Evolutionary conservation across 2,888 invertebrate genomes (phyloP).

Genomic region (Dasypogon diadema): DNA sequence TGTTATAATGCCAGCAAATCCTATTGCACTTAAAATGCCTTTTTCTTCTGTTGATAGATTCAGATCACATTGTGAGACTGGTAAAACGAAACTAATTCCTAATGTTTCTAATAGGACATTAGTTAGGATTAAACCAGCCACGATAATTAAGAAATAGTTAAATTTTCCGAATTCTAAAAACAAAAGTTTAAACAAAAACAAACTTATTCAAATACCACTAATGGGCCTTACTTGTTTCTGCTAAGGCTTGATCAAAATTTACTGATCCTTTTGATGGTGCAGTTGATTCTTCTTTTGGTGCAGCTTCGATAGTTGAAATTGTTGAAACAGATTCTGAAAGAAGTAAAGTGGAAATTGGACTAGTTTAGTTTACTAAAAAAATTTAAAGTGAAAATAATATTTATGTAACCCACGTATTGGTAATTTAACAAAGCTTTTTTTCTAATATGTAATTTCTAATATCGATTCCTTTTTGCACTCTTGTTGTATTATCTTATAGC

Average conservation of each 20-base stretch:
- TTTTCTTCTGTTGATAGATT: conserved; percentile 65
- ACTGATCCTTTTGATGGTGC: not conserved
- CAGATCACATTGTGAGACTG: conserved; percentile 70
- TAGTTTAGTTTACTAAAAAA: too few species aligned
- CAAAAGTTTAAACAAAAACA: not conserved
- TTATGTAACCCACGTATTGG: too few species aligned
- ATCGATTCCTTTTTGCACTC: too few species aligned
- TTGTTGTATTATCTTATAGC: too few species aligned
- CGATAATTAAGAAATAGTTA: conserved; percentile 68
- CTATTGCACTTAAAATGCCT: conserved; percentile 67
- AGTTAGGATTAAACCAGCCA: conserved; percentile 70
- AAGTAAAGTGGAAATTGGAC: too few species aligned
- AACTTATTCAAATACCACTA: not conserved
- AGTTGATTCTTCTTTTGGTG: conserved; percentile 1
- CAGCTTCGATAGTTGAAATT: conserved; percentile 36
- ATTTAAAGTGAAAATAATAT: too few species aligned
- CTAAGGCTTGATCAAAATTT: conserved; percentile 41
- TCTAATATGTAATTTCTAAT: too few species aligned
- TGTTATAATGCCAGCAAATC: conserved; percentile 69
- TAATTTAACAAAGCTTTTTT: too few species aligned
- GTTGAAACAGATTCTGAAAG: conserved; percentile 31
- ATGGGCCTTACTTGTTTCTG: conserved; percentile 44
- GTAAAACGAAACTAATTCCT: conserved; percentile 70
- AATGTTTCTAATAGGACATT: conserved; percentile 69
- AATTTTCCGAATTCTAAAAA: conserved; percentile 70